Evolutionary conservation across 1,140 invertebrate genomes (phyloP).

Genomic region (Caenorhabditis latens): DNA sequence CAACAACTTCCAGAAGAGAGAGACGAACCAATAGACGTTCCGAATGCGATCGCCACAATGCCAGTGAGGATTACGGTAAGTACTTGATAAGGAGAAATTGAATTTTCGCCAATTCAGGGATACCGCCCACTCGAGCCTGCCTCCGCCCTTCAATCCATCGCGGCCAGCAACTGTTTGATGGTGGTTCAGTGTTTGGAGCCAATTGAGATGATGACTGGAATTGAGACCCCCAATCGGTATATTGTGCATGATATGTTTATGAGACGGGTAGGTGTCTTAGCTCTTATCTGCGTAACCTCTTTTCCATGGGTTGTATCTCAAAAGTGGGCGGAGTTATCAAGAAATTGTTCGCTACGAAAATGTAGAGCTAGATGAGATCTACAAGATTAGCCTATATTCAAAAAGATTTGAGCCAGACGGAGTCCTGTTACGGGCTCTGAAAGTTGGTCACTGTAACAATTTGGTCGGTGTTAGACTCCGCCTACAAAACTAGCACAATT

Average conservation of each 20-base stretch:
- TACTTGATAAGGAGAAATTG: neutral
- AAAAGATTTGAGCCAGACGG: no score
- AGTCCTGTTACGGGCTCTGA: no score
- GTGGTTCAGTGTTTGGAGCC: neutral
- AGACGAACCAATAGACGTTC: neutral
- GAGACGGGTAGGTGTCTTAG: neutral
- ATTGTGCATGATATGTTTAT: constrained; percentile 24
- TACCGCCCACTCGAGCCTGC: neutral
- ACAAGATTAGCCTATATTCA: no score
- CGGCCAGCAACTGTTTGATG: neutral
- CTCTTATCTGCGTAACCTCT: neutral
- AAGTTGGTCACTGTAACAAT: no score
- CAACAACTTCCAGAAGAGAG: constrained; percentile 5
- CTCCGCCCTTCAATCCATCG: neutral
- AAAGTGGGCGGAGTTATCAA: neutral
- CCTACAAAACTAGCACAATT: no score
- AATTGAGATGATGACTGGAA: neutral
- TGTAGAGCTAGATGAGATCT: no score
- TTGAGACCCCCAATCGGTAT: constrained; percentile 15
- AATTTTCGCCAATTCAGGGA: neutral
- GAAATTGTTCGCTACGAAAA: no score
- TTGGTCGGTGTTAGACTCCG: no score
- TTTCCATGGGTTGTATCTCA: neutral
- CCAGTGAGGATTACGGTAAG: neutral
- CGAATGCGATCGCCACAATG: neutral